Evolutionary conservation across 2,888 invertebrate species (phyloP).

Genomic region (Conomelus anceps): DNA sequence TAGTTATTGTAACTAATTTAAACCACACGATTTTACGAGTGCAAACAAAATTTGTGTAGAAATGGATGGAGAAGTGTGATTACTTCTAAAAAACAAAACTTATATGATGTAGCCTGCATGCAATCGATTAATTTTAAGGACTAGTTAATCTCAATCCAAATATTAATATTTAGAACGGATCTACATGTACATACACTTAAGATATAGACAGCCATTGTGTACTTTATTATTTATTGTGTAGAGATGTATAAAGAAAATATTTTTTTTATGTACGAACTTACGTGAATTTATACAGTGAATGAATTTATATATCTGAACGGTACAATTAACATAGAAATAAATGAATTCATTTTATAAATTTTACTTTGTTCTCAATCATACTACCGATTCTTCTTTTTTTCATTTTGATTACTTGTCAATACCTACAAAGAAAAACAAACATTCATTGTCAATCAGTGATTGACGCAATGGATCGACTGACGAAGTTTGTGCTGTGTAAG

Average conservation of each 20-base stretch:
- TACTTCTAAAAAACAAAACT: background rate
- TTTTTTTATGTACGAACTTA: background rate
- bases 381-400: background rate
- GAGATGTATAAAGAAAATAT: background rate
- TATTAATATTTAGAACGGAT: background rate
- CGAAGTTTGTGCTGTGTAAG: too few relatives aligned
- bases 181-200: background rate
- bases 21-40: background rate
- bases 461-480: too few relatives aligned
- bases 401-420: too few relatives aligned
- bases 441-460: too few relatives aligned
- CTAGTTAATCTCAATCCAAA: background rate
- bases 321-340: background rate
- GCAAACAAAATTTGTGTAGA: background rate
- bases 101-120: background rate
- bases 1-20: background rate
- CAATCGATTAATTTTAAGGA: background rate
- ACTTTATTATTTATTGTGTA: background rate
- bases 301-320: background rate
- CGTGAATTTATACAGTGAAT: background rate
- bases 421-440: too few relatives aligned
- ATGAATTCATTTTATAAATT: background rate
- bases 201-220: background rate
- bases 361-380: background rate
- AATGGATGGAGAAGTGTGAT: background rate